Evolutionary conservation across 2,888 invertebrate genomes (phyloP).

Genomic region (Oeneis ivallda): DNA sequence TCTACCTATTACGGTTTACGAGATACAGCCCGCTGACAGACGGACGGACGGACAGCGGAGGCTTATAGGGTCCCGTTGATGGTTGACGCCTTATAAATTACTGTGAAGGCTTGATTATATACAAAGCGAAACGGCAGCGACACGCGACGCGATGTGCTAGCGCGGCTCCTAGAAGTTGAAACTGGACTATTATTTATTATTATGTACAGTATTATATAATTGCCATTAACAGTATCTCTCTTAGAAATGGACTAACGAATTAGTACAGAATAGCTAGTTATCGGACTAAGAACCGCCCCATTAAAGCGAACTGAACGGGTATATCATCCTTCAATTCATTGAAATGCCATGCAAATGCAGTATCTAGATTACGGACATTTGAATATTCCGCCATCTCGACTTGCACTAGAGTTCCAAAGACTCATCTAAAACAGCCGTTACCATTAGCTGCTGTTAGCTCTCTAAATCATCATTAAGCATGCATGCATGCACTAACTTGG

Average conservation of each 20-base stretch:
- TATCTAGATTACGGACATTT: not conserved
- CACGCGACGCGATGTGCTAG: too few relatives aligned
- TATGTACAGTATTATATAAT: not conserved
- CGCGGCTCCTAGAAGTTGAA: too few relatives aligned
- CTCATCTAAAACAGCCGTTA: not conserved
- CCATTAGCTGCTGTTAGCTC: not conserved
- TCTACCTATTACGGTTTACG: too few relatives aligned
- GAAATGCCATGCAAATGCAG: constrained; percentile 3
- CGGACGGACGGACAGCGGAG: too few relatives aligned
- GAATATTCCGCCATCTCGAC: not conserved
- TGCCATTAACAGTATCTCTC: not conserved
- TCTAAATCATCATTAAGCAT: not conserved
- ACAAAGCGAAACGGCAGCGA: too few relatives aligned
- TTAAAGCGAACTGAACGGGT: not conserved
- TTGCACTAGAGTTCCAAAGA: not conserved
- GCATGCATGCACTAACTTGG: too few relatives aligned
- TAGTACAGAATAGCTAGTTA: not conserved
- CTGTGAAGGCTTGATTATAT: too few relatives aligned
- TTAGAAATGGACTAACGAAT: not conserved
- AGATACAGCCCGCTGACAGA: too few relatives aligned
- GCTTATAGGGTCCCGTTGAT: too few relatives aligned
- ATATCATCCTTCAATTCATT: constrained; percentile 5
- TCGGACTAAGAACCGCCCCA: not conserved
- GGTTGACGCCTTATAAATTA: too few relatives aligned
- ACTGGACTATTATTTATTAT: not conserved